Evolutionary conservation across 2,888 invertebrate species (phyloP), one percentile per base, ranked within the genome.

Genomic region (Lepidochitona cinerea): DNA sequence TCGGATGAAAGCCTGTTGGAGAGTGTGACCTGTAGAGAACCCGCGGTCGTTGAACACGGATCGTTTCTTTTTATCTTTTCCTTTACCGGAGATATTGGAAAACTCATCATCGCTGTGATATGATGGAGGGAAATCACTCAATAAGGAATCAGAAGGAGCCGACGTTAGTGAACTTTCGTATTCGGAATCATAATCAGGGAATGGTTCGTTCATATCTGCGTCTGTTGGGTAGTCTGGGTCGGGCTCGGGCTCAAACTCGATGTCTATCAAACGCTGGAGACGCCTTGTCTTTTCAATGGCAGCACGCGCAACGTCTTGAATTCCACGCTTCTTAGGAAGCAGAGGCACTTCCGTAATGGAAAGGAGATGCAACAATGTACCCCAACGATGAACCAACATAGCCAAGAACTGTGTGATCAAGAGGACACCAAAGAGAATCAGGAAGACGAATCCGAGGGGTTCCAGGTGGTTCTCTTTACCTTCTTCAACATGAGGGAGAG

Each of bases 331-430:
- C 59, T 81, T 76, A 32, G 83, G 79, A 29, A 66, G 23, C 5
- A 82, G 80, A 1, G 81, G 81, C 0, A 99, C 92, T 89, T 97
- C 96, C 6, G 98, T 98, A 6, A 98, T 97, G 59, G 99, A 96
- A 89, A 99, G 92, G 88, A 99, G 98, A 90, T 99, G 99, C 1
- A 98, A 96, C 75, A 99, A 92, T 0, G 99, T 99, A 88, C 97
- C 98, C 90, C 99, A 98, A 86, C 99, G 94, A 95, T 99, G 99
- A 93, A 98, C 96, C 93, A 99, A 93, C 98, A 99, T 99, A 83
- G 97, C 98, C 70, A 95, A 93, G 91, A 99, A 99, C 92, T 99
- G 98, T 84, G 98, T 97, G 53, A 98, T 93, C 91, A 99, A 93
- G 92, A 99, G 98, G 84, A 97, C 93, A 37, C 97, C 97, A 92